Evolutionary conservation across 1,140 invertebrate genomes (phyloP).

Genomic region (Bicyclus anynana): DNA sequence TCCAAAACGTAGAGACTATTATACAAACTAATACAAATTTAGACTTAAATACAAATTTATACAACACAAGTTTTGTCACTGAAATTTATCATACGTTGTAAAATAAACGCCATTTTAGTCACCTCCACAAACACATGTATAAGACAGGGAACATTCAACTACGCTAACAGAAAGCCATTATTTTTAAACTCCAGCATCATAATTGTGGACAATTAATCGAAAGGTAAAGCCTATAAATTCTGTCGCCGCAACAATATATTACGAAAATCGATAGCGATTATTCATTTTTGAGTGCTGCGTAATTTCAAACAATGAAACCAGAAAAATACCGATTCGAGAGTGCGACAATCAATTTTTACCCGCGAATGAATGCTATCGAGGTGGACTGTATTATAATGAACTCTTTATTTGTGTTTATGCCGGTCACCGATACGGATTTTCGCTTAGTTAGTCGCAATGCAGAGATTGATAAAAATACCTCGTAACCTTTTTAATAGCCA

Average conservation of each 20-base stretch:
- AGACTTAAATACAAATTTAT: too few relatives aligned
- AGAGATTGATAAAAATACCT: background rate
- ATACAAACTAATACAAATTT: too few relatives aligned
- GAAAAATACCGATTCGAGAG: constrained; percentile 42
- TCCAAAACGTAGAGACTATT: too few relatives aligned
- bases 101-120: too few relatives aligned
- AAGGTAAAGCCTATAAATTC: constrained; percentile 54
- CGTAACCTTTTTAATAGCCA: background rate
- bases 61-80: too few relatives aligned
- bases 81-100: too few relatives aligned
- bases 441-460: background rate
- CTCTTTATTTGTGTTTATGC: background rate
- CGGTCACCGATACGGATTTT: background rate
- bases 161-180: background rate
- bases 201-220: constrained; percentile 45
- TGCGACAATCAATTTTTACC: constrained; percentile 56
- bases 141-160: background rate
- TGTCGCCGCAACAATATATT: constrained; percentile 57
- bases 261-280: constrained; percentile 46
- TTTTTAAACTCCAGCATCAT: constrained; percentile 18
- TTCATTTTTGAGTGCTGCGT: constrained; percentile 39
- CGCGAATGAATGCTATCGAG: constrained; percentile 41
- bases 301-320: constrained; percentile 38
- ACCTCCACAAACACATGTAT: too few relatives aligned
- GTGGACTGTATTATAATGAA: constrained; percentile 1